Evolutionary conservation across 2,797 vertebrate species (phyloP), one percentile per base, ranked within the genome.

Genomic region (Trematomus bernacchii): DNA sequence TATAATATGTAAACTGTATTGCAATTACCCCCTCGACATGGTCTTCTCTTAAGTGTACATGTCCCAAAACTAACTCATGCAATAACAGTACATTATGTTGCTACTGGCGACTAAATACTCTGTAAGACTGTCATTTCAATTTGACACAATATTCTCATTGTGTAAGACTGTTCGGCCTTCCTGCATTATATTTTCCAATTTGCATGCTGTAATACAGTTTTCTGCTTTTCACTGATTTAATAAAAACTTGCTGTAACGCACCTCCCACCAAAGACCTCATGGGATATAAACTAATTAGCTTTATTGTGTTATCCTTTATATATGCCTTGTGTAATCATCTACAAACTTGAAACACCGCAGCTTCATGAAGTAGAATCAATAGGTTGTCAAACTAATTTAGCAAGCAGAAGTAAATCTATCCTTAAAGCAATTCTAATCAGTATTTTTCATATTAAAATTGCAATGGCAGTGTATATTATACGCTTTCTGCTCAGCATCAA

Each of bases 1-100:
- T 85, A 91, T 84, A 88, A 91, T 86, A 91, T 92, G 91, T 85
- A 27, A 87, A 83, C 85, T 77, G 80, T 74, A 88, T 23, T 81
- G 83, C 79, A 85, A 84, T 73, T 82, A 71, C 79, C 80, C 65
- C 52, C 76, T 85, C 67, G 66, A 30, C 72, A 76, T 69, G 72
- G 62, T 72, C 33, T 47, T 80, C 61, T 83, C 71, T 66, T 85
- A 53, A 44, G 69, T 74, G 62, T 43, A 42, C 43, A 5, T 1
- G 21, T 70, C 82, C 81, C 77, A 89, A 84, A 63, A 87, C 64
- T 62, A 82, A 81, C 59, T 73, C 53, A 37, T 70, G 21, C 57
- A 82, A 71, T 83, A 80, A 67, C 61, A 69, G 40, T 10, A 12
- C 51, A 58, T 72, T 52, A 21, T 58, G 73, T 55, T 84, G 66